These are phyloP conservation scores for Tupiocoris notatus DNA, from an alignment of 2,888 invertebrate species.

Conservation along the genomic window DNA sequence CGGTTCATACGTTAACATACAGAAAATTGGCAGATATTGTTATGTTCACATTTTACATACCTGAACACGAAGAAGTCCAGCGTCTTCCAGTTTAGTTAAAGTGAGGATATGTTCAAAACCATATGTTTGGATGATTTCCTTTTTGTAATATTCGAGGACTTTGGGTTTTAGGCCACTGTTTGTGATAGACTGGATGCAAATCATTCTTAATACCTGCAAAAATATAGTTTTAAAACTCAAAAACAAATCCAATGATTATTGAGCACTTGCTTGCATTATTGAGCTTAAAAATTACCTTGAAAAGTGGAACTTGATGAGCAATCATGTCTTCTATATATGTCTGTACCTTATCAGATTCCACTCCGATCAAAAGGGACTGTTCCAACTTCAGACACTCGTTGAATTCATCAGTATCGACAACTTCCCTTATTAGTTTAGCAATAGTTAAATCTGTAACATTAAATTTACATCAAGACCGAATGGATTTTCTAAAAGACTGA, in stretches of 20 bases:
- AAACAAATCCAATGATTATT: neutral
- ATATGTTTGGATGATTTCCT: slow-evolving; percentile 78
- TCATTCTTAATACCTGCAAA: slow-evolving; percentile 70
- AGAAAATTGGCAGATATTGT: too few relatives aligned
- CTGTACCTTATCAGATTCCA: slow-evolving; percentile 86
- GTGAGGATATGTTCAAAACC: slow-evolving; percentile 81
- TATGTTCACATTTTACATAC: too few relatives aligned
- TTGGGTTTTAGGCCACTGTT: slow-evolving; percentile 91
- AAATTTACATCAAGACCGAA: neutral
- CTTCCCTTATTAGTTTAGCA: slow-evolving; percentile 89
- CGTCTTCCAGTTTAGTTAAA: slow-evolving; percentile 81
- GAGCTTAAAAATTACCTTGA: slow-evolving; percentile 59
- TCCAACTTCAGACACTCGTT: slow-evolving; percentile 77
- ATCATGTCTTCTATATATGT: slow-evolving; percentile 91
- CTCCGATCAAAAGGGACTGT: slow-evolving; percentile 88
- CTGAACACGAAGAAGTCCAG: slow-evolving; percentile 75
- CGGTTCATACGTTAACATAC: too few relatives aligned
- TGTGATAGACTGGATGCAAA: slow-evolving; percentile 90
- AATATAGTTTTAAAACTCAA: slow-evolving; percentile 1
- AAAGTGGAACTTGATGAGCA: slow-evolving; percentile 75
- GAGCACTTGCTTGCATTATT: neutral
- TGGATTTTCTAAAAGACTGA: neutral
- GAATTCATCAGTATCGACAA: slow-evolving; percentile 72
- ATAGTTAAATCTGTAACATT: slow-evolving; percentile 75
- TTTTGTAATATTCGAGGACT: slow-evolving; percentile 70